Base-by-base conservation (phyloP, 2,113 vertebrate genomes). In the Pao palembangensis region DNA sequence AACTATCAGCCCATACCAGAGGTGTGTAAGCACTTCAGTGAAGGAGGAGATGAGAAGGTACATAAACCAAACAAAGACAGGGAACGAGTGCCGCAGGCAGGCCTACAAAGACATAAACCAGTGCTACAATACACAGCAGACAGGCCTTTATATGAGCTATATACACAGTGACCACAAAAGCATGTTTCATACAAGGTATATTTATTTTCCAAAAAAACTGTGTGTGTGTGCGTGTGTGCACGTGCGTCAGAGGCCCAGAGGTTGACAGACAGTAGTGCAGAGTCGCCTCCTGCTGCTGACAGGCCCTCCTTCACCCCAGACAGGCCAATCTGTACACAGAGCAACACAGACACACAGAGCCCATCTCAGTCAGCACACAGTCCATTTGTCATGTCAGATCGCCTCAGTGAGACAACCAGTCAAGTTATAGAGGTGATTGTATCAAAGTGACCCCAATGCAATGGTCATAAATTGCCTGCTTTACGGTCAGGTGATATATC, bases 251-350 rank as follows among this genome's bases (percentile, higher is more conserved):
- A 20, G 65, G 55, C 47, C 59, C 63, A 20, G 55, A 55, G 49
- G 67, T 70, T 83, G 77, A 82, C 75, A 69, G 78, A 74, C 75
- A 81, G 79, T 63, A 61, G 69, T 73, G 82, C 73, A 52, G 64
- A 18, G 7, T 75, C 2, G 59, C 71, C 73, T 72, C 69, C 67
- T 78, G 71, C 47, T 38, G 65, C 66, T 77, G 80, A 83, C 74
- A 83, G 81, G 78, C 67, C 74, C 72, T 85, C 79, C 72, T 83
- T 85, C 82, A 87, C 69, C 54, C 57, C 4, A 41, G 86, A 86
- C 78, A 85, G 79, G 68, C 79, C 86, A 87, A 87, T 86, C 83
- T 88, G 83, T 77, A 73, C 65, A 83, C 67, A 89, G 70, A 66
- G 68, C 21, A 34, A 52, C 78, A 79, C 73, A 80, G 67, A 87